phyloP scores from a whole-genome alignment of 2,113 vertebrate species.

The Leucosticte australis region DNA sequence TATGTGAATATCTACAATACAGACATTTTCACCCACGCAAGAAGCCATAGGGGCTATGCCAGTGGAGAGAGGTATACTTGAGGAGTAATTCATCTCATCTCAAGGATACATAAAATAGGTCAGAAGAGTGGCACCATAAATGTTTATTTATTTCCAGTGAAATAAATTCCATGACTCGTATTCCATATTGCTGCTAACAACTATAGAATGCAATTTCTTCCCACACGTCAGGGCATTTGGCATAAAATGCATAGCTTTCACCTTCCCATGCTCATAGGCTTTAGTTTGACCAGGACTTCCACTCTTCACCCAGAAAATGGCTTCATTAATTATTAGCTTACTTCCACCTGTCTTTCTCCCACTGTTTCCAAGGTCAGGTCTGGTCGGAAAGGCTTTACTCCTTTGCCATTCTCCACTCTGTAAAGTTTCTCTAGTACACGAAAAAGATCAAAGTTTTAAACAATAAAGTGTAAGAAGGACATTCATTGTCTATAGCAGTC shows the following conservation, averaged over 20 bases:
- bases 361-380: conserved; percentile 84
- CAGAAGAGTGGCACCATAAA: not conserved
- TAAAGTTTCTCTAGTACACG: conserved; percentile 85
- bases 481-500: not conserved
- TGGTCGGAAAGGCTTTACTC: conserved; percentile 83
- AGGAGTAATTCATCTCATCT: not conserved
- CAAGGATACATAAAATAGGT: not conserved
- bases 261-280: not conserved
- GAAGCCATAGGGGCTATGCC: not conserved
- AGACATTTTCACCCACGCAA: not conserved
- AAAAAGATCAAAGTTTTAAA: not conserved
- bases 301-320: not conserved
- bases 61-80: not conserved
- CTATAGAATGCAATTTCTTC: not conserved
- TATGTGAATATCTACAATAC: not conserved
- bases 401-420: conserved; percentile 78
- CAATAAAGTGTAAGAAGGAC: not conserved
- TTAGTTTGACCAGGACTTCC: not conserved
- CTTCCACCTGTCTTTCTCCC: conserved; percentile 85
- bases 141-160: not conserved
- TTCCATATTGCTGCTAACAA: not conserved
- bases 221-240: not conserved
- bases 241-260: not conserved
- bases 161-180: not conserved
- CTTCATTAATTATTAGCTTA: conserved; percentile 66